Base-by-base conservation (phyloP, 2,797 vertebrate species). In the Lycodopsis pacificus region DNA sequence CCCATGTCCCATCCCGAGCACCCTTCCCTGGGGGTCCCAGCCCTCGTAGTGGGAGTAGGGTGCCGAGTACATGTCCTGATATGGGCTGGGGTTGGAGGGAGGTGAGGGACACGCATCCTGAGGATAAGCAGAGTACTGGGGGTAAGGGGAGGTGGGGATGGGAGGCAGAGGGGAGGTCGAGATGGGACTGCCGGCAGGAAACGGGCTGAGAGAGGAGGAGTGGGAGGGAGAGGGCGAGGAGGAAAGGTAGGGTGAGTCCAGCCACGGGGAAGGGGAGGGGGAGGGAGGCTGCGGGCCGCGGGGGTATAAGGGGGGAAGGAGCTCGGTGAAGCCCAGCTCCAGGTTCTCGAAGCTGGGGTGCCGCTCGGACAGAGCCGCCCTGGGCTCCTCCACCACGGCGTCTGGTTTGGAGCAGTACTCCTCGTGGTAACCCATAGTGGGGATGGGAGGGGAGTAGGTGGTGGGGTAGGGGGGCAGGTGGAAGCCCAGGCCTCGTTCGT, bases 241-340 rank as follows among this genome's bases (percentile, higher is more conserved):
- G 70, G 95, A 96, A 20, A 95, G 92, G 86, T 96, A 95, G 3
- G 95, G 95, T 3, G 95, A 95, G 92, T 96, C 95, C 65, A 95
- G 88, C 95, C 95, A 96, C 0, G 95, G 94, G 19, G 94, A 94
- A 1, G 93, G 94, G 4, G 94, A 94, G 5, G 94, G 93, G 1
- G 95, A 94, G 19, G 93, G 89, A 34, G 95, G 94, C 67, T 93
- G 94, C 0, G 90, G 92, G 42, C 83, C 88, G 0, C 92, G 89
- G 27, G 93, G 92, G 75, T 95, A 95, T 4, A 95, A 80, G 3
- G 95, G 94, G 0, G 95, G 95, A 0, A 96, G 94, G 30, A 96
- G 94, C 92, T 96, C 95, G 0, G 95, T 95, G 87, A 96, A 95
- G 84, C 95, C 95, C 88, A 96, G 87, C 91, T 96, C 95, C 61